Evolutionary conservation across 2,113 vertebrate species (phyloP), one percentile per base, ranked within the genome.

Genomic region (Campylomormyrus tamandua): DNA sequence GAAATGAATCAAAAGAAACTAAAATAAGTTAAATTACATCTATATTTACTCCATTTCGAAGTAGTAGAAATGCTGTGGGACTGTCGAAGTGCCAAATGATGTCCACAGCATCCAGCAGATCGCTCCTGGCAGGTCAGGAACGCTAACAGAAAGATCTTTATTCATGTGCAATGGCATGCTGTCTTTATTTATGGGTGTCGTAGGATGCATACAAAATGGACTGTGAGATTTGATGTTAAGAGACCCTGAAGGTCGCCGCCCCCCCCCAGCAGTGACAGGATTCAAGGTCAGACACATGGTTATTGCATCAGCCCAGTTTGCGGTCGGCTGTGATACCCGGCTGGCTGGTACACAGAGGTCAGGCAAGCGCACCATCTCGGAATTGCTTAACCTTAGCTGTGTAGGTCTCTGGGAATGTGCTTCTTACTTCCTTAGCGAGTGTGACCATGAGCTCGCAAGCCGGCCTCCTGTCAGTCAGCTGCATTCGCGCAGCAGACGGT

Each of bases 201-300:
- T 88, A 90, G 90, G 91, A 92, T 94, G 93, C 94, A 95, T 94
- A 91, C 91, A 90, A 94, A 93, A 90, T 88, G 91, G 90, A 92
- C 88, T 77, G 70, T 35, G 89, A 89, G 83, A 89, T 91, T 70
- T 83, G 56, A 92, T 93, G 91, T 91, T 53, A 88, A 80, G 88
- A 77, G 91, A 93, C 90, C 92, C 91, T 48, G 89, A 89, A 24
- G 66, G 87, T 87, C 39, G 17, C 87, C 52, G 17, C 0, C 50
- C 48, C 13, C 13, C 53, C 50, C 88, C n/a, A 90, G 91, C 87
- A 88, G 89, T 87, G 74, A 90, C 84, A 91, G 91, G 90, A 93
- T 90, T 90, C 87, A 90, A 92, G 93, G 93, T 92, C 93, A 92
- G 39, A 6, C 52, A 49, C 13, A 39, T 56, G 35, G 66, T 77